Conservation (phyloP, 2,797 vertebrate species). For the Peromyscus aztecus region DNA sequence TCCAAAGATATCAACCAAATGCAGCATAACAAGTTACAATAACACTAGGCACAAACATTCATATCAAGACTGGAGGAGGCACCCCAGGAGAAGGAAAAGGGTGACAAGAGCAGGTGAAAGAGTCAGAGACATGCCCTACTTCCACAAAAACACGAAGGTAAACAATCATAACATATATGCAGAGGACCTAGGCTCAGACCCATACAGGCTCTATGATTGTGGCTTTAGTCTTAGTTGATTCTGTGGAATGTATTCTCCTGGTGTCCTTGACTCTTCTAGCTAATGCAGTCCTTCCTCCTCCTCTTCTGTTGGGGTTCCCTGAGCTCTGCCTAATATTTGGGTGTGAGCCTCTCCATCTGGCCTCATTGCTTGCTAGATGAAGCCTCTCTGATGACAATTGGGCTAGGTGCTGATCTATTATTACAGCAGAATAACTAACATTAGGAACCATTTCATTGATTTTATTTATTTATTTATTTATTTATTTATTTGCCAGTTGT, state of each 20-base stretch:
- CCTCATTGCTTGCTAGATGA: too few species aligned
- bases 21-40: not conserved
- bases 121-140: not conserved
- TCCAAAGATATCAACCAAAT: not conserved
- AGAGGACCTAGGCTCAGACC: not conserved
- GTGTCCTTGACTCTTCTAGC: not conserved
- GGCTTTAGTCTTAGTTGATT: not conserved
- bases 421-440: not conserved
- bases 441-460: not conserved
- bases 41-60: not conserved
- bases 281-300: not conserved
- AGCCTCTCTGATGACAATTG: not conserved
- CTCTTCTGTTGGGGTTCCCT: not conserved
- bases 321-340: not conserved
- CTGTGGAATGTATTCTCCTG: not conserved
- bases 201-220: not conserved
- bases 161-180: not conserved
- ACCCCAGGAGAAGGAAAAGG: not conserved
- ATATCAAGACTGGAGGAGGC: not conserved
- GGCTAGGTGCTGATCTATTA: not conserved
- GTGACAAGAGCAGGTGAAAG: not conserved
- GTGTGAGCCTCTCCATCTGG: not conserved
- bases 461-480: too few species aligned
- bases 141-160: not conserved
- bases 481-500: not conserved